Percentiles rank a stretch among this genome's conserved stretches.
Conservation (phyloP, 2,113 vertebrate genomes). For the Rhombomys opimus region DNA sequence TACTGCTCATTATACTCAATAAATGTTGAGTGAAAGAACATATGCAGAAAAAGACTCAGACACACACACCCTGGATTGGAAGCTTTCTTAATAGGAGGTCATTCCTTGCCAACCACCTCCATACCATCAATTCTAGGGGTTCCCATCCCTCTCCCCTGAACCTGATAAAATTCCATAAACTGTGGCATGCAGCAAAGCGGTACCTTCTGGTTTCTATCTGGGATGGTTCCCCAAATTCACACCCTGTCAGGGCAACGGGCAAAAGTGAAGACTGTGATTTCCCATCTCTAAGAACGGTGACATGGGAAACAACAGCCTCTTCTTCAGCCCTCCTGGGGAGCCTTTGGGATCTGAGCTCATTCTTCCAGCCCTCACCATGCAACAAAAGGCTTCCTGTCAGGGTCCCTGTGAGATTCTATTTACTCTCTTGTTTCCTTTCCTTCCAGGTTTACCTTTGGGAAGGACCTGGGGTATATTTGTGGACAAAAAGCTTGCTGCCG, state of each 20-base stretch:
- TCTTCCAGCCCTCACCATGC: neutral
- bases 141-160: neutral
- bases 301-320: neutral
- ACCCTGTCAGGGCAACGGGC: neutral
- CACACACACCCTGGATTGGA: neutral
- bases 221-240: neutral
- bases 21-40: neutral
- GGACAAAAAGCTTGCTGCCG: neutral
- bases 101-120: neutral
- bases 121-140: neutral
- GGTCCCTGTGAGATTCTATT: neutral
- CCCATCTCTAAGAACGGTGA: neutral
- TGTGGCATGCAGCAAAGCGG: neutral
- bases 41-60: rapidly evolving
- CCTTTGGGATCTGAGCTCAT: neutral
- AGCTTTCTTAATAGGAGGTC: neutral
- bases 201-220: neutral
- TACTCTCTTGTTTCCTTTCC: neutral
- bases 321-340: neutral
- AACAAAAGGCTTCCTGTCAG: neutral
- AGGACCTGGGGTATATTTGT: neutral
- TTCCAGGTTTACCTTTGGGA: neutral
- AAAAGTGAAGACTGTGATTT: neutral
- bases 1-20: neutral
- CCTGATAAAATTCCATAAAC: neutral